Evolutionary conservation across 2,888 invertebrate genomes (phyloP).

Genomic region (Emmelina monodactyla): DNA sequence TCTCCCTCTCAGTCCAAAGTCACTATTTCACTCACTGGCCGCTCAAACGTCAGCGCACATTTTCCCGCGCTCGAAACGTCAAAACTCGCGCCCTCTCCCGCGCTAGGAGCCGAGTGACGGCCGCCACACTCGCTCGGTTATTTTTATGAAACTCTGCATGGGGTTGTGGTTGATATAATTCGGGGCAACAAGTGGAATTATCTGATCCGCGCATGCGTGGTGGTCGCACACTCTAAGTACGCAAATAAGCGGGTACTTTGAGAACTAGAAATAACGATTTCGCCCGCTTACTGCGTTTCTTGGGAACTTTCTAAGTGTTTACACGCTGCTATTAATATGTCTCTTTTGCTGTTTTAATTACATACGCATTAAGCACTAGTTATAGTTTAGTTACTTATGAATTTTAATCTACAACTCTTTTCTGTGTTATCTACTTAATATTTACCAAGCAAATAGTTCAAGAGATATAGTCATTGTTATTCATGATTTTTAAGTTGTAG

Average conservation of each 20-base stretch:
- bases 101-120: conserved; percentile 34
- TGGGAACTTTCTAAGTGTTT: conserved; percentile 13
- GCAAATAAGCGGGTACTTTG: conserved; percentile 37
- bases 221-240: conserved; percentile 40
- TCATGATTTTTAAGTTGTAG: no score
- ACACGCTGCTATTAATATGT: no score
- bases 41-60: conserved; percentile 12
- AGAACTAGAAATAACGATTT: conserved; percentile 37
- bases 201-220: conserved; percentile 58
- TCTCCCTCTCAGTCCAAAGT: no score
- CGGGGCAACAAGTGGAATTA: conserved; percentile 56
- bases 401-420: no score
- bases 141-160: conserved; percentile 54
- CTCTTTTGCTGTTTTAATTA: no score
- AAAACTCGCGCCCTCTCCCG: conserved; percentile 33
- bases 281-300: conserved; percentile 18
- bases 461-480: no score
- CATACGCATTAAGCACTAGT: no score
- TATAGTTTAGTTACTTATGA: no score
- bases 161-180: conserved; percentile 51
- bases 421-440: no score
- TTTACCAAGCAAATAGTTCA: no score
- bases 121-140: conserved; percentile 28
- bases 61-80: conserved; percentile 32
- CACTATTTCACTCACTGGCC: no score